Conservation (phyloP, 2,113 vertebrate genomes). For the Tamias sibiricus region DNA sequence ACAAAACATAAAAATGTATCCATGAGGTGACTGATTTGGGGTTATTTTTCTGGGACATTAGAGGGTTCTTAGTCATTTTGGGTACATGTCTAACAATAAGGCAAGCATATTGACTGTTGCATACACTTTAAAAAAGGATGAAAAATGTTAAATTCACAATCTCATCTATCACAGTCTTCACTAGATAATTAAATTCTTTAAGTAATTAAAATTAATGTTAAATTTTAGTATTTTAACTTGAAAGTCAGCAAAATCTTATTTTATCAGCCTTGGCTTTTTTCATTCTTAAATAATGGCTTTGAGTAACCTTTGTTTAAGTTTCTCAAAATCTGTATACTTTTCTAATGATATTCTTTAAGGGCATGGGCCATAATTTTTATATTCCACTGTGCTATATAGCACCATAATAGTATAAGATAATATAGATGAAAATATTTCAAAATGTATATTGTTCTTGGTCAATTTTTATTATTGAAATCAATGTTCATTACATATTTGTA, state of each 20-base stretch:
- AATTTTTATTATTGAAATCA: slow-evolving; percentile 25
- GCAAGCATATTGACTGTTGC: slow-evolving; percentile 66
- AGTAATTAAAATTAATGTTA: slow-evolving; percentile 61
- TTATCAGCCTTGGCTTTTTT: not conserved
- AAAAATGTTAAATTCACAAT: slow-evolving; percentile 59
- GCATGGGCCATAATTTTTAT: not conserved
- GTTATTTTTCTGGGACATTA: slow-evolving; percentile 43
- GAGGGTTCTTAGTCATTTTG: slow-evolving; percentile 47
- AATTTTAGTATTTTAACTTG: slow-evolving; percentile 62
- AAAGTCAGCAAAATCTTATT: slow-evolving; percentile 77
- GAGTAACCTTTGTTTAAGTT: not conserved
- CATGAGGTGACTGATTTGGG: slow-evolving; percentile 31
- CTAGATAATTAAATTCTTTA: slow-evolving; percentile 60
- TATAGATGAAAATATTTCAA: slow-evolving; percentile 12
- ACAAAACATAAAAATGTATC: slow-evolving; percentile 19
- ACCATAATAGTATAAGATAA: slow-evolving; percentile 22
- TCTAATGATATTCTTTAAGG: not conserved
- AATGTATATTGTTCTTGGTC: slow-evolving; percentile 11
- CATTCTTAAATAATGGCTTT: not conserved
- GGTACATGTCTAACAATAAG: slow-evolving; percentile 68
- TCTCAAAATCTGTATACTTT: not conserved
- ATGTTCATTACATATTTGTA: slow-evolving; percentile 31
- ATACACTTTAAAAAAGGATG: slow-evolving; percentile 58
- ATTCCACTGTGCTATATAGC: not conserved
- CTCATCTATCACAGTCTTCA: not conserved